Conservation (phyloP, 2,113 vertebrate genomes). For the Odocoileus virginianus region DNA sequence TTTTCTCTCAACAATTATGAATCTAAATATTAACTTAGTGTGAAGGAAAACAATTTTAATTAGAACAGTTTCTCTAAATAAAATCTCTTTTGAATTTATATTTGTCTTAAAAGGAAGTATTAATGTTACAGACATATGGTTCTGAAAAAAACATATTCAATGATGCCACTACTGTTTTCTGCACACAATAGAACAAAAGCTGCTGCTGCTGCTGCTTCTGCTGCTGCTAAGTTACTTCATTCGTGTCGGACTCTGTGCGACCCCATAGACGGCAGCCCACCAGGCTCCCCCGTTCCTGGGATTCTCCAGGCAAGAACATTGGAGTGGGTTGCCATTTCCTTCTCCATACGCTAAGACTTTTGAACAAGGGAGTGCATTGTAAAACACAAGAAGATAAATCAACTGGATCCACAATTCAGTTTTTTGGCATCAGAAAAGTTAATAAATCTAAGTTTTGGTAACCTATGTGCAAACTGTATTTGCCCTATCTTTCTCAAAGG, state of each 20-base stretch:
- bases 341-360: not conserved
- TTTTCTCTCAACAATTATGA: constrained; percentile 70
- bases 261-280: no score
- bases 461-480: not conserved
- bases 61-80: constrained; percentile 78
- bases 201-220: no score
- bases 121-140: constrained; percentile 76
- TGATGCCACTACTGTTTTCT: constrained; percentile 74
- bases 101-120: constrained; percentile 75
- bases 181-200: constrained; percentile 69
- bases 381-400: not conserved
- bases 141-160: constrained; percentile 68
- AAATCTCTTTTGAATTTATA: constrained; percentile 74
- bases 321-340: no score
- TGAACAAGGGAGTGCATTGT: not conserved
- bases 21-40: constrained; percentile 74
- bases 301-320: no score
- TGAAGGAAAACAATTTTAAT: constrained; percentile 73
- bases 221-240: no score
- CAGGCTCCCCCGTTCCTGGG: no score
- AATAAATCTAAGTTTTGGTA: not conserved
- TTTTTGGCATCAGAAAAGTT: not conserved
- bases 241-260: no score
- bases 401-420: not conserved
- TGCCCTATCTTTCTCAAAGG: not conserved